Conservation (phyloP, 2,113 vertebrate genomes). For the Pelvicachromis taeniatus region DNA sequence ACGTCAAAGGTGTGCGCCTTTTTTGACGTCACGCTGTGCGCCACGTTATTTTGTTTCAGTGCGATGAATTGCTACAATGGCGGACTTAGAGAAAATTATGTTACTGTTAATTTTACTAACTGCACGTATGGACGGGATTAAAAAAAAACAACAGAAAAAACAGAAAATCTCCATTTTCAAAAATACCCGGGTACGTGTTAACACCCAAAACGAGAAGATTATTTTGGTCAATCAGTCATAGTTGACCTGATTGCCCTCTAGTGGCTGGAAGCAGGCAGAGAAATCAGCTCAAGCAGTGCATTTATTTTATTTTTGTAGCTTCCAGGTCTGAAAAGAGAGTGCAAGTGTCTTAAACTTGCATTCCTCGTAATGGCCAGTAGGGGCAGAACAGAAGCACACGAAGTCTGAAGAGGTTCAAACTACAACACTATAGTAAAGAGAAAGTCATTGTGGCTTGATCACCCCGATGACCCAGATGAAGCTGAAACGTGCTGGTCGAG, state of each 20-base stretch:
- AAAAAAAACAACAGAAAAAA: no score
- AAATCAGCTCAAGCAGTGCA: background rate
- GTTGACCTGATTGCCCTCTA: background rate
- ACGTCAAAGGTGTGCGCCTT: no score
- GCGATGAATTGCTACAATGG: no score
- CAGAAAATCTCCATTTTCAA: no score
- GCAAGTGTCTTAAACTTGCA: accelerated
- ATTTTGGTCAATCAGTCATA: background rate
- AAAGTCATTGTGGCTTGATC: background rate
- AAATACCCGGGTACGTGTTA: no score
- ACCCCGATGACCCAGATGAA: background rate
- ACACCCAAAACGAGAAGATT: background rate
- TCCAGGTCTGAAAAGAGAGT: background rate
- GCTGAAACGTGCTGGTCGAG: accelerated
- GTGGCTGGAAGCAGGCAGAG: background rate
- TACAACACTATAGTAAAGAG: background rate
- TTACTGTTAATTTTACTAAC: no score
- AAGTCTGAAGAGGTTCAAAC: background rate
- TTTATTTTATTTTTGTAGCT: accelerated
- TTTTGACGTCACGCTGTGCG: no score
- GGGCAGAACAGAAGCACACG: background rate
- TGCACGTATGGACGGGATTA: no score
- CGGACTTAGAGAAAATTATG: no score
- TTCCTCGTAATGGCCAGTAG: background rate
- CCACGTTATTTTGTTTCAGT: no score